A percentile compares a stretch with the other conserved stretches of the same genome.
These are phyloP conservation scores for Catocala nupta DNA, from an alignment of 2,888 invertebrate genomes.

Conservation along the genomic window DNA sequence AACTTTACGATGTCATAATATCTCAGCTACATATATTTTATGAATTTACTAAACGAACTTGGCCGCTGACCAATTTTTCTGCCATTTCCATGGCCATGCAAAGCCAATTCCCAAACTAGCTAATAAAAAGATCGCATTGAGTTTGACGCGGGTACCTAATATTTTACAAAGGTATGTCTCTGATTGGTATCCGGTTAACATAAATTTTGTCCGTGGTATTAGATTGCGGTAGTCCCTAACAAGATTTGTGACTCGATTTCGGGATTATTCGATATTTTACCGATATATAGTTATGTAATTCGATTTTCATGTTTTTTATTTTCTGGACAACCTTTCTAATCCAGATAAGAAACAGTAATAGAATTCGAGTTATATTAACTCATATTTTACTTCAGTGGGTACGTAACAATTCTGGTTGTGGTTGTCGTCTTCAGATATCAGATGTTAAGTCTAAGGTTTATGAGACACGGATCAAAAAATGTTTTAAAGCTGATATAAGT, in stretches of 20 bases:
- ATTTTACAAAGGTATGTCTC: constrained; percentile 56
- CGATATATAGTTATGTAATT: constrained; percentile 45
- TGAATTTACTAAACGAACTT: neutral
- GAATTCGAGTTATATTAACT: no score
- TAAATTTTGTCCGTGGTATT: constrained; percentile 54
- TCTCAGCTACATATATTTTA: no score
- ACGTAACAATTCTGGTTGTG: no score
- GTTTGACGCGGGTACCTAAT: constrained; percentile 57
- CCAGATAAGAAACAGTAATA: neutral
- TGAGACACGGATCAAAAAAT: no score
- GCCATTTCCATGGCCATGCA: constrained; percentile 29
- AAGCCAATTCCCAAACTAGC: constrained; percentile 50
- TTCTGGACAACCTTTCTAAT: neutral
- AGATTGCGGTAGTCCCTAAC: constrained; percentile 52
- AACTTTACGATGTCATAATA: no score
- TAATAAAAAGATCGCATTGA: constrained; percentile 52
- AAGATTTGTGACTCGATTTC: constrained; percentile 56
- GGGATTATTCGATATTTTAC: constrained; percentile 46
- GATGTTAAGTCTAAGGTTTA: no score
- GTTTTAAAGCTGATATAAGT: no score
- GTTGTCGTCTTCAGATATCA: no score
- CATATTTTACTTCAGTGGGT: no score
- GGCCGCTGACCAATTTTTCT: constrained; percentile 1
- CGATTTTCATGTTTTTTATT: constrained; percentile 32
- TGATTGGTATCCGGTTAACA: constrained; percentile 62